phyloP scores from a whole-genome alignment of 2,888 invertebrate genomes.

The Pristionchus arcanus region DNA sequence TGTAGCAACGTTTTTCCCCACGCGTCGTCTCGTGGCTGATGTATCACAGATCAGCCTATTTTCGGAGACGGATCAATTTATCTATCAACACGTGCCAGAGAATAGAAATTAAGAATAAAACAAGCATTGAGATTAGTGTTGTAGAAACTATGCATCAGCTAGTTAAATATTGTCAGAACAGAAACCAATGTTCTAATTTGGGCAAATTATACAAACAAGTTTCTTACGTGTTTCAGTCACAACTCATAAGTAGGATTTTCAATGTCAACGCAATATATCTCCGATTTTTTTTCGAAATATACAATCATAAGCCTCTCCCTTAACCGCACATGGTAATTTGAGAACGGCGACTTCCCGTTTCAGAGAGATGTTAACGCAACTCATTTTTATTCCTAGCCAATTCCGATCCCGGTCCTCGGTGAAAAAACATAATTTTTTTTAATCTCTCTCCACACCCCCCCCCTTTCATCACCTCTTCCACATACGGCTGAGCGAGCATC shows the following conservation, averaged over 20 bases:
- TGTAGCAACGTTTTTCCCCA: not conserved
- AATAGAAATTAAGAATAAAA: not conserved
- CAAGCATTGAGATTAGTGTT: too few species aligned
- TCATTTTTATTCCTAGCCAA: not conserved
- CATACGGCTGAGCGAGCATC: slow-evolving; percentile 73
- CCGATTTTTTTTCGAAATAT: too few species aligned
- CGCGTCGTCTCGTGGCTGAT: not conserved
- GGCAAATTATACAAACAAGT: too few species aligned
- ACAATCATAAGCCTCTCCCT: too few species aligned
- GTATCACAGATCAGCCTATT: not conserved
- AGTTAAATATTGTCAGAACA: too few species aligned
- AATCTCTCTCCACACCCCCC: too few species aligned
- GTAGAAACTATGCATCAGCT: too few species aligned
- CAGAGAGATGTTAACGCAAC: not conserved
- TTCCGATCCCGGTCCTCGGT: too few species aligned
- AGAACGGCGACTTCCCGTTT: not conserved
- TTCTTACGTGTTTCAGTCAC: not conserved
- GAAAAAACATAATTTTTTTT: too few species aligned
- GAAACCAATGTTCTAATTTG: too few species aligned
- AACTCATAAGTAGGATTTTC: not conserved
- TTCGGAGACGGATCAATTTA: not conserved
- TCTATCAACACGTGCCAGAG: not conserved
- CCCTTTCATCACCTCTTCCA: slow-evolving; percentile 64
- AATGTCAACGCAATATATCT: too few species aligned
- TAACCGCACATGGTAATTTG: not conserved